phyloP scores from a whole-genome alignment of 2,888 invertebrate genomes.

The Callimorpha dominula region DNA sequence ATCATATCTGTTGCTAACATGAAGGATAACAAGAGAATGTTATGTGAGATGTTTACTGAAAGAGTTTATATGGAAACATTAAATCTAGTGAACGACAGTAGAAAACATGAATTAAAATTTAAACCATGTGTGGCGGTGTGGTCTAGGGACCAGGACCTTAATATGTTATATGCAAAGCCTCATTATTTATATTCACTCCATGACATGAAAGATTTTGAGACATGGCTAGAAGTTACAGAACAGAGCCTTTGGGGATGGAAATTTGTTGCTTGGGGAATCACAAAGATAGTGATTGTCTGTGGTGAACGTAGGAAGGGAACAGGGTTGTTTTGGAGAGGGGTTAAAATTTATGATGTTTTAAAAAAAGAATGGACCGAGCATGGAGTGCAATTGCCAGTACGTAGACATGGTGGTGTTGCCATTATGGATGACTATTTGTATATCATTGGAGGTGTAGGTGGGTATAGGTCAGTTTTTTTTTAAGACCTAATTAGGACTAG shows the following conservation, averaged over 20 bases:
- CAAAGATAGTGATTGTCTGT: conserved; percentile 71
- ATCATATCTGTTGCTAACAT: conserved; percentile 48
- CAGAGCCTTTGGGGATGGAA: conserved; percentile 80
- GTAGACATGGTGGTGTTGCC: conserved; percentile 73
- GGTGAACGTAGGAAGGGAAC: conserved; percentile 77
- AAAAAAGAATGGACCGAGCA: conserved; percentile 72
- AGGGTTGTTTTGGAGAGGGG: conserved; percentile 71
- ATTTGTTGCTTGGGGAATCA: conserved; percentile 70
- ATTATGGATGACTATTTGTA: conserved; percentile 68
- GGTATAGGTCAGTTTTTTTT: conserved; percentile 72
- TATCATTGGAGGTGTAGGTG: conserved; percentile 78
- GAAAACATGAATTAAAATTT: conserved; percentile 56
- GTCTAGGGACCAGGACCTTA: conserved; percentile 59
- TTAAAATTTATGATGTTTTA: conserved; percentile 73
- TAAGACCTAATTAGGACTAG: conserved; percentile 9
- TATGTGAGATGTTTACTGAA: conserved; percentile 66
- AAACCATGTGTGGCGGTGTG: conserved; percentile 68
- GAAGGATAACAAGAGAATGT: conserved; percentile 44
- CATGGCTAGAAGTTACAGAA: conserved; percentile 74
- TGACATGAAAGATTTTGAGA: conserved; percentile 45
- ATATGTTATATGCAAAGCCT: conserved; percentile 42
- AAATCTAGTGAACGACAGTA: conserved; percentile 63
- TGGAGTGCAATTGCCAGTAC: conserved; percentile 67
- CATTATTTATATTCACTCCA: conserved; percentile 69
- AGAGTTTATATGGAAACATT: conserved; percentile 70